Evolutionary conservation across 1,140 invertebrate species (phyloP).

Genomic region (Brachionus koreanus): DNA sequence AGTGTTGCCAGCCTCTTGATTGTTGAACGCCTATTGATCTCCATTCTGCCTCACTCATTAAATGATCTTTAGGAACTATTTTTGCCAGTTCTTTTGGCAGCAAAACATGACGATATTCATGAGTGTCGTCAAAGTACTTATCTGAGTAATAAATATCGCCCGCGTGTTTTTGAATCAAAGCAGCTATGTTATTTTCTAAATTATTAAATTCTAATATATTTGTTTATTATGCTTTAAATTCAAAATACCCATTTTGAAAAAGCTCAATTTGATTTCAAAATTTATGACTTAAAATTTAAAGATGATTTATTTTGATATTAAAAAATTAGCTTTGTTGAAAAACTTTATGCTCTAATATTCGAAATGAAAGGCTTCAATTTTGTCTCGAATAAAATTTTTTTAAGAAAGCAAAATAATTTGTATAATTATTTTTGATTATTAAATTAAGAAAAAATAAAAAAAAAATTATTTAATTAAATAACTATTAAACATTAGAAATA

Average conservation of each 20-base stretch:
- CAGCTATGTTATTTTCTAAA: not conserved
- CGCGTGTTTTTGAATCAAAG: slow-evolving; percentile 7
- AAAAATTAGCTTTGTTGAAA: not conserved
- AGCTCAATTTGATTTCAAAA: not conserved
- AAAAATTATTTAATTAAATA: too few species aligned
- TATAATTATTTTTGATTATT: too few species aligned
- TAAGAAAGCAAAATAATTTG: not conserved
- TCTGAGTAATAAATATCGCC: slow-evolving; percentile 60
- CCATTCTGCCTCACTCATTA: slow-evolving; percentile 94
- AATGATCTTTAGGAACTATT: slow-evolving; percentile 78
- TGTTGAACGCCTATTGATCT: slow-evolving; percentile 90
- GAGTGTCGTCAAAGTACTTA: slow-evolving; percentile 67
- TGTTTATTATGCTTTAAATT: not conserved
- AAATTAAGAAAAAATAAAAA: too few species aligned
- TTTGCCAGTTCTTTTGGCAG: slow-evolving; percentile 79
- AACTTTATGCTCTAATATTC: not conserved
- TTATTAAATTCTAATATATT: not conserved
- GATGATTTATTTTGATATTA: not conserved
- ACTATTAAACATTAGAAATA: too few species aligned
- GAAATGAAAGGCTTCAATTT: not conserved
- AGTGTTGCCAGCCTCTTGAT: slow-evolving; percentile 89
- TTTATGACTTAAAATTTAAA: not conserved
- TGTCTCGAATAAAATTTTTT: not conserved
- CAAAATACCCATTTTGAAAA: not conserved
- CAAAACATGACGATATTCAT: slow-evolving; percentile 73